Evolutionary conservation across 2,888 invertebrate species (phyloP).

Genomic region (Caenorhabditis sp.): DNA sequence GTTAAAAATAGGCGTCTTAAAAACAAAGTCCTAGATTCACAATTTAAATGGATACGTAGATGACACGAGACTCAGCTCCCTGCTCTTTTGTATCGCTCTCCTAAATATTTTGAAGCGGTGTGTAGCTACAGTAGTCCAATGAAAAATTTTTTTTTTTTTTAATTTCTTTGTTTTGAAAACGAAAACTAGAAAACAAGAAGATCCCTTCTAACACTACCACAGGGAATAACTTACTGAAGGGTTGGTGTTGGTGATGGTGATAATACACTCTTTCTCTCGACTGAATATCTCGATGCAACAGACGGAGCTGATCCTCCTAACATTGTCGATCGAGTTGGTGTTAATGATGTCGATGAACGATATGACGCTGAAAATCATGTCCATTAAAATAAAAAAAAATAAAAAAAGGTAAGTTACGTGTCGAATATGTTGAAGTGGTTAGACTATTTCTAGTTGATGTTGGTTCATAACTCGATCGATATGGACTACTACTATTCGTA

Average conservation of each 20-base stretch:
- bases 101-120: too few species aligned
- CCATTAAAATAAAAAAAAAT: neutral
- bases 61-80: too few species aligned
- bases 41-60: too few species aligned
- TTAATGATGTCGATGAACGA: constrained; percentile 45
- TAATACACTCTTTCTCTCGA: constrained; percentile 33
- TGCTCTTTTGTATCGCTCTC: too few species aligned
- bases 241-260: constrained; percentile 50
- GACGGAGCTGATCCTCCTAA: constrained; percentile 12
- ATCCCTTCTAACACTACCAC: too few species aligned
- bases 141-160: too few species aligned
- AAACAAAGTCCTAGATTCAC: too few species aligned
- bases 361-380: constrained; percentile 29
- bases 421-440: neutral
- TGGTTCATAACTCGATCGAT: constrained; percentile 32
- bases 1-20: too few species aligned
- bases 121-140: too few species aligned
- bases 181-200: neutral
- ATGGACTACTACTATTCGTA: constrained; percentile 10
- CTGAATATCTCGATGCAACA: constrained; percentile 39
- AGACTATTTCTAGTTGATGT: constrained; percentile 1
- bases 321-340: constrained; percentile 34
- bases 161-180: too few species aligned
- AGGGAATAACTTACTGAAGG: constrained; percentile 30
- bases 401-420: constrained; percentile 1